Evolutionary conservation across 2,888 invertebrate genomes (phyloP).

Genomic region (Eupithecia abbreviata): DNA sequence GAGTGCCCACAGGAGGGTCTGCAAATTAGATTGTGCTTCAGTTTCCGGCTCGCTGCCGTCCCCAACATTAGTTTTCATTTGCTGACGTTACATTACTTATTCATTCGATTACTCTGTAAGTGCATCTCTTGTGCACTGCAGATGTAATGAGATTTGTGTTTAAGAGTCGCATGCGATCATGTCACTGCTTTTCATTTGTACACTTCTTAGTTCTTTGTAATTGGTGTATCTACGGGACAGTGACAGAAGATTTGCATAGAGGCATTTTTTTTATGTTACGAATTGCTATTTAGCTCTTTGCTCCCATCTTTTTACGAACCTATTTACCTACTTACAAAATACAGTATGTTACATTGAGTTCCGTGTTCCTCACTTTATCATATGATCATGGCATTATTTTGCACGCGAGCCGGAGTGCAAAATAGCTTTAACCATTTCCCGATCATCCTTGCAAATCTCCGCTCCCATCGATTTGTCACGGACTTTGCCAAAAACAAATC

Average conservation of each 20-base stretch:
- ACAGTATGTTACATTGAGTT: neutral
- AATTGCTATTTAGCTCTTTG: neutral
- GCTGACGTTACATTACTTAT: slow-evolving; percentile 59
- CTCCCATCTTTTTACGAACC: neutral
- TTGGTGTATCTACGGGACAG: neutral
- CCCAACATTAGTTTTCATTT: slow-evolving; percentile 79
- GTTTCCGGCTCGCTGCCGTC: slow-evolving; percentile 64
- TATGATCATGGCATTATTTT: neutral
- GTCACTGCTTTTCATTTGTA: neutral
- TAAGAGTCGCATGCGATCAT: slow-evolving; percentile 1
- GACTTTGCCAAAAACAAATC: slow-evolving; percentile 33
- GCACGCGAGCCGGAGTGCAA: neutral
- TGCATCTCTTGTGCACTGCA: slow-evolving; percentile 35
- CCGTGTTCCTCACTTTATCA: neutral
- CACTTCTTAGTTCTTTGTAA: neutral
- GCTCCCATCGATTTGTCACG: slow-evolving; percentile 21
- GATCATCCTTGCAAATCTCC: slow-evolving; percentile 8
- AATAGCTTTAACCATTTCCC: neutral
- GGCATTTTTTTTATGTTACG: neutral
- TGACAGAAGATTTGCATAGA: neutral
- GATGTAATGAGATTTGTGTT: slow-evolving; percentile 22
- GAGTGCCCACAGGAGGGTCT: slow-evolving; percentile 48
- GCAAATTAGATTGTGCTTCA: slow-evolving; percentile 72
- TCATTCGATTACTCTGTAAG: slow-evolving; percentile 54
- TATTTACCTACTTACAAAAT: neutral